Evolutionary conservation across 2,888 invertebrate genomes (phyloP), one percentile per base, ranked within the genome.

Genomic region (Erebia aethiops): DNA sequence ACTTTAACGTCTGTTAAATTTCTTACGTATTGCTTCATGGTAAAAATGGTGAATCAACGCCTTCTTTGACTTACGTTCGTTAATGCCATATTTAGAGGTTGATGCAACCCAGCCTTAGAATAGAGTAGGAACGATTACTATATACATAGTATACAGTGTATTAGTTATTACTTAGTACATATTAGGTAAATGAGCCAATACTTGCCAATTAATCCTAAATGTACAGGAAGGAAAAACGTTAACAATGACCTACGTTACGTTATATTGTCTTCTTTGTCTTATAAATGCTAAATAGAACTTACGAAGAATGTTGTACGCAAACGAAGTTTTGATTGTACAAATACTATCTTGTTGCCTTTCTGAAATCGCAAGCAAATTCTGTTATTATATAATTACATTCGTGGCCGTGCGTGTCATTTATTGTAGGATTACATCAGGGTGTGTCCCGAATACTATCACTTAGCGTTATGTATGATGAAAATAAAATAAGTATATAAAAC

Each of bases 391-490:
- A 58, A 67, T 58, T 58, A 41, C 8, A 52, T 54, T 74, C 69
- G 70, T 71, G 70, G 73, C 78, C 75, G 78, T 82, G 83, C 82
- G 83, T 82, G 82, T 78, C 21, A 21, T 60, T 74, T 76, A 77
- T 72, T 76, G 76, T 72, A 75, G 79, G 78, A 82, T 81, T 80
- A 83, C 79, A 78, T 63, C 62, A 77, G 83, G 85, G 87, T 75
- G 87, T 85, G 86, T 67, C 81, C 79, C 81, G 75, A 81, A 80
- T 81, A 79, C 79, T 78, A 73, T 75, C 75, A 76, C 73, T 76
- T 74, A 71, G 68, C 62, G 62, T 61, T 64, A 61, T 70, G 66
- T 64, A 71, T 43, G 14, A 10, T 26, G 16, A 65, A 41, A 63
- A 65, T 46, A 35, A 70, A 67, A 35, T 35, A 35, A 35, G 35